Evolutionary conservation across 2,113 vertebrate genomes (phyloP), one percentile per base, ranked within the genome.

Genomic region (Microtus ochrogaster): DNA sequence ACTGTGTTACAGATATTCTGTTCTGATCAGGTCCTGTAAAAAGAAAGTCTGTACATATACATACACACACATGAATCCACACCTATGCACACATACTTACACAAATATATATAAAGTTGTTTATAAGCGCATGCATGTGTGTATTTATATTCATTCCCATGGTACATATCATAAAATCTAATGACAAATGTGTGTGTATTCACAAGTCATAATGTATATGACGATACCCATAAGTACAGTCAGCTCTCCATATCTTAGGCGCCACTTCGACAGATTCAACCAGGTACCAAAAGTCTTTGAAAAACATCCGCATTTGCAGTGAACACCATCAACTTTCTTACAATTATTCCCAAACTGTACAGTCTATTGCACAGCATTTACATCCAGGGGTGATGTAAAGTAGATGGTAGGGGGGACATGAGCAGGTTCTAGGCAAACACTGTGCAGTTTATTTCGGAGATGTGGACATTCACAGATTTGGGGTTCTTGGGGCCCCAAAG

Each of bases 171-270:
- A 85, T 63, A 28, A 21, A 76, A 22, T 39, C 85, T 16, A 76
- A 24, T 90, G 47, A 5, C 44, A 85, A 95, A 58, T 52, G 68
- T 65, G 39, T 94, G 41, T 74, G 39, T 90, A 52, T 41, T 76
- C 58, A 77, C 41, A 83, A 16, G 22, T 85, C 68, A 36, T n/a
- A 52, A 66, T 86, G 73, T 63, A 19, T 55, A 44, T 52, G 44
- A 44, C 17, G 7, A 68, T 5, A 83, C 36, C 91, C 13, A 52
- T 65, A 2, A 9, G 66, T 30, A 90, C 5, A 49, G n/a, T 82
- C 49, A 44, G 52, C 8, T 83, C 11, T 84, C 52, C 36, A 7
- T 55, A 36, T 30, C 47, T 28, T 11, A 33, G 47, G n/a, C 22
- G 16, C n/a, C 28, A 61, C 21, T 41, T 49, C 6, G 6, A 44